Base-by-base conservation (phyloP, 1,140 invertebrate genomes). In the Odontomachus brunneus region DNA sequence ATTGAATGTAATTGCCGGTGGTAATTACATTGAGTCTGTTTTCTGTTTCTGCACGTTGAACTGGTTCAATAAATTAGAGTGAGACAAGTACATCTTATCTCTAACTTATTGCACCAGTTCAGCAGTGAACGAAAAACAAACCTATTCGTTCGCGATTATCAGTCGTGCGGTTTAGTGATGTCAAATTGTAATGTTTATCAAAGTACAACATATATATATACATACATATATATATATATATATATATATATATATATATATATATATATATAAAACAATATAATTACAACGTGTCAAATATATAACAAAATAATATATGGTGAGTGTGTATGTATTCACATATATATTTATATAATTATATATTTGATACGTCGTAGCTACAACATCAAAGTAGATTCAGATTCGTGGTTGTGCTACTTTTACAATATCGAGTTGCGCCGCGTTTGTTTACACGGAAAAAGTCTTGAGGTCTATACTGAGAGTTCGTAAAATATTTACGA, bases 381-480 rank as follows among this genome's bases (percentile, higher is more conserved):
- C 29, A 65, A 44, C 22, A 11, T 29, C 9, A 44, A 22, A 55
- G 1, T 14, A 14, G 7, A 69, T 22, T 57, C 33, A 12, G 7
- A 9, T 57, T 80, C 17, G 33, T 15, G 9, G 17, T 5, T 19
- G 51, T 55, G 74, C 33, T 44, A 78, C 74, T 55, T 66, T 78
- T 55, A 29, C 48, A n/a, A 14, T 33, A 71, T 59, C n/a, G 38
- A 80, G 51, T 80, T 44, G 9, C 53, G 53, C 53, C n/a, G 17
- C 33, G 22, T 80, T 71, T 69, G 63, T 80, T 80, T 80, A 80
- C 33, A 48, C 22, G 7, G 75, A 69, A 55, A 55, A 76, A 78
- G 49, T 55, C 12, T 12, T 19, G 22, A 67, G 29, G n/a, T 75
- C 44, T 9, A n/a, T n/a, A 22, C 17, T 29, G 7, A 78, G 12